Percentiles rank a stretch among this genome's conserved stretches.
Evolutionary conservation across 2,113 vertebrate species (phyloP).

Genomic region (Triplophysa dalaica): DNA sequence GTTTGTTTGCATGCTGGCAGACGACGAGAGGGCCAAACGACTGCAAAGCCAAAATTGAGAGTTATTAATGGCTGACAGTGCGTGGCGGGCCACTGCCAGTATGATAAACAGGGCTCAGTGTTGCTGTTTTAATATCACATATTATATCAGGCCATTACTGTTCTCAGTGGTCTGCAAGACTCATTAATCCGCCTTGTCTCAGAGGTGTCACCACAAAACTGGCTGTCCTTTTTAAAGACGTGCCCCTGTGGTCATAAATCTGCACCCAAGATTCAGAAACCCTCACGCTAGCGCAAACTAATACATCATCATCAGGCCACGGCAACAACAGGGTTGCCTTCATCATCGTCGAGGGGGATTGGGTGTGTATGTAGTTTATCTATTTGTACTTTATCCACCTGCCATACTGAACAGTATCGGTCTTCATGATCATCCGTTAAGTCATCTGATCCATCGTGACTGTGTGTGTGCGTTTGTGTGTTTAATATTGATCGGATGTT

Average conservation of each 20-base stretch:
- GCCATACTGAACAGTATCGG: constrained; percentile 30
- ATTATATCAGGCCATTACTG: constrained; percentile 58
- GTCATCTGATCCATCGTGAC: not conserved
- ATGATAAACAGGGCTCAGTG: constrained; percentile 52
- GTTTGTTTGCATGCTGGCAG: constrained; percentile 48
- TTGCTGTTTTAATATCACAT: constrained; percentile 59
- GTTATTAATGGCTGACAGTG: constrained; percentile 60
- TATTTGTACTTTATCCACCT: not conserved
- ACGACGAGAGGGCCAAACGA: constrained; percentile 17
- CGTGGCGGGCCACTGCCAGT: constrained; percentile 38
- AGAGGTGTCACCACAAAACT: constrained; percentile 53
- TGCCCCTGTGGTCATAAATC: constrained; percentile 61
- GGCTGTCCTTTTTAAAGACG: constrained; percentile 38
- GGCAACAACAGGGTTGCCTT: constrained; percentile 34
- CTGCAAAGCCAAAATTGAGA: constrained; percentile 41
- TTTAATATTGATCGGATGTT: too few relatives aligned
- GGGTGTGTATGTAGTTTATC: not conserved
- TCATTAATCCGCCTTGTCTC: constrained; percentile 64
- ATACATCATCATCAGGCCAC: constrained; percentile 60
- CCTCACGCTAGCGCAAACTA: constrained; percentile 39
- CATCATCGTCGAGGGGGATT: constrained; percentile 56
- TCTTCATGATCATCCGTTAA: not conserved
- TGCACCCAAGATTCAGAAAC: not conserved
- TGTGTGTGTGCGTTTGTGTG: too few relatives aligned
- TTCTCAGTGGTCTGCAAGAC: constrained; percentile 24